Percentiles rank a stretch among this genome's conserved stretches.
Conservation (phyloP, 2,113 vertebrate species). For the Ptilonorhynchus violaceus region DNA sequence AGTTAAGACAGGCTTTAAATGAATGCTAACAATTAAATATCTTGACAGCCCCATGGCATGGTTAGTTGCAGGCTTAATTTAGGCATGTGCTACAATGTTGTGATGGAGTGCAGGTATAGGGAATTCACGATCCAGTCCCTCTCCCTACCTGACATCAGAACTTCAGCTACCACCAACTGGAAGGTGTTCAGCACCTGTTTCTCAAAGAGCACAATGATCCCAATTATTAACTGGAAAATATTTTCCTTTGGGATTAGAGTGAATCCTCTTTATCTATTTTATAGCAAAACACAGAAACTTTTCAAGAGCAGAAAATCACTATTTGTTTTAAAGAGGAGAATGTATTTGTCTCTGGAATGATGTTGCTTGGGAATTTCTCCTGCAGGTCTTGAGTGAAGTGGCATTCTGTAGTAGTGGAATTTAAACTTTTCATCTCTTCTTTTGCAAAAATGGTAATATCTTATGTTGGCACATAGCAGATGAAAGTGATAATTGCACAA, state of each 20-base stretch:
- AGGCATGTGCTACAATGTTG: neutral
- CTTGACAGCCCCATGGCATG: neutral
- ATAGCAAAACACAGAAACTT: neutral
- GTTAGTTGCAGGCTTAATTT: neutral
- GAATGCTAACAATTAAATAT: neutral
- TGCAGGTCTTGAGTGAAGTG: neutral
- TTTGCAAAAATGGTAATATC: neutral
- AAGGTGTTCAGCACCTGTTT: neutral
- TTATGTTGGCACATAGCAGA: neutral
- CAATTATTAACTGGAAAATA: neutral
- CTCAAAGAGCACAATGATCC: neutral
- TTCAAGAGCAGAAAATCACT: neutral
- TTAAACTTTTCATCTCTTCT: neutral
- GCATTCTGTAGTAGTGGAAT: neutral
- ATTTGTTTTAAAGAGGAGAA: neutral
- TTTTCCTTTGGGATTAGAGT: neutral
- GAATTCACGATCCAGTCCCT: neutral
- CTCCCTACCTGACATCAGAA: neutral
- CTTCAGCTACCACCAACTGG: neutral
- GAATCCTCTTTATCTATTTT: neutral
- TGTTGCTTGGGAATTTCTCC: neutral
- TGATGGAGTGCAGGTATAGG: accelerated
- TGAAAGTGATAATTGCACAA: neutral
- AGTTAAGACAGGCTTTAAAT: neutral
- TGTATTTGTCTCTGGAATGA: neutral